Evolutionary conservation across 2,888 invertebrate genomes (phyloP).

Genomic region (Camptogramma bilineatum): DNA sequence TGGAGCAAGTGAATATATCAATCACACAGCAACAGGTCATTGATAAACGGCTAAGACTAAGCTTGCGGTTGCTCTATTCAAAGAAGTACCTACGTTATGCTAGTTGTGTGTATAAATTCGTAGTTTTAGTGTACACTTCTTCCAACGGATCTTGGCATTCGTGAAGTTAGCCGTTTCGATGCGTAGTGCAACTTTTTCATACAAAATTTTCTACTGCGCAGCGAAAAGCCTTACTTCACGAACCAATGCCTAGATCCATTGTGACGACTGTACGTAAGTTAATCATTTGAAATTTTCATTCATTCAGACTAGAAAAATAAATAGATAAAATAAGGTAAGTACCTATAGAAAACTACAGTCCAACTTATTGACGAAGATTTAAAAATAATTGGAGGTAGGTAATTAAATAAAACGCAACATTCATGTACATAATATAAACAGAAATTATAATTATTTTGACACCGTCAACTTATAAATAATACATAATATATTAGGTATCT

Average conservation of each 20-base stretch:
- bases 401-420: conserved; percentile 60
- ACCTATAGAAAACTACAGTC: not conserved
- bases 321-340: too few species aligned
- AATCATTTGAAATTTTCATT: too few species aligned
- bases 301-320: too few species aligned
- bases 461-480: conserved; percentile 78
- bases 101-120: not conserved
- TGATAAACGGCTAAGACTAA: not conserved
- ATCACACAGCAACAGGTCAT: not conserved
- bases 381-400: not conserved
- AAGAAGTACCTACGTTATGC: not conserved
- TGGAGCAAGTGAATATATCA: not conserved
- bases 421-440: conserved; percentile 67
- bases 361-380: not conserved
- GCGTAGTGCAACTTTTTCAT: too few species aligned
- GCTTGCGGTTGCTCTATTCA: not conserved
- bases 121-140: not conserved
- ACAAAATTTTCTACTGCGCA: too few species aligned
- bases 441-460: conserved; percentile 81
- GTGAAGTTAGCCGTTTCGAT: too few species aligned
- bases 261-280: too few species aligned
- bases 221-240: too few species aligned
- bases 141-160: too few species aligned
- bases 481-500: conserved; percentile 60
- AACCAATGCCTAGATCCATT: too few species aligned